Percentiles rank a stretch among this genome's conserved stretches.
phyloP scores from a whole-genome alignment of 2,113 vertebrate genomes.

The Hippocampus comes region DNA sequence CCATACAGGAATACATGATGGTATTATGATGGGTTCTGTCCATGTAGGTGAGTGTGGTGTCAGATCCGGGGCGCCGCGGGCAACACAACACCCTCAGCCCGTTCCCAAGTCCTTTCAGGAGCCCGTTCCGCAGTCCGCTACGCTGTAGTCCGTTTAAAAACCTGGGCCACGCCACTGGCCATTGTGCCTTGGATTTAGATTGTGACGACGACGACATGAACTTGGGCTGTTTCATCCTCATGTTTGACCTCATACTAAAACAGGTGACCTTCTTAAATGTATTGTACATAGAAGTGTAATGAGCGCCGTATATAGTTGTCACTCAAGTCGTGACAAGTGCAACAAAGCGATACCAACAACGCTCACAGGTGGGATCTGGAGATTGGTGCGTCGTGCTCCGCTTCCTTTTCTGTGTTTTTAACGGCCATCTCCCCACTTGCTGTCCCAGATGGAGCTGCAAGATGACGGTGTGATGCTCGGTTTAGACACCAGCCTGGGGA shows the following conservation, averaged over 20 bases:
- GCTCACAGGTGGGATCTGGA: constrained; percentile 42
- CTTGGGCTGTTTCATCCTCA: constrained; percentile 97
- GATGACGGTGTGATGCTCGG: constrained; percentile 94
- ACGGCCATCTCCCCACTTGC: neutral
- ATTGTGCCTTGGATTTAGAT: constrained; percentile 89
- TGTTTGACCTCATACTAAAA: constrained; percentile 98
- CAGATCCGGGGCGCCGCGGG: constrained; percentile 88
- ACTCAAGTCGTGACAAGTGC: constrained; percentile 8
- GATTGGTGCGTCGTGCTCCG: constrained; percentile 24
- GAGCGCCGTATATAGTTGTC: neutral
- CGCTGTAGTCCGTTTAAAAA: constrained; percentile 92
- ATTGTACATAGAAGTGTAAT: neutral
- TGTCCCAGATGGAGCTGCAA: constrained; percentile 93
- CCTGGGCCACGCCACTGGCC: constrained; percentile 82
- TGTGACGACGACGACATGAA: constrained; percentile 98
- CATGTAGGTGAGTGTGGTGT: constrained; percentile 88
- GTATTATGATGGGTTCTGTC: constrained; percentile 1
- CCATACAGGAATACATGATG: neutral
- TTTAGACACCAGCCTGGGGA: constrained; percentile 89
- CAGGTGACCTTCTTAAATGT: constrained; percentile 78
- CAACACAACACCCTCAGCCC: constrained; percentile 91
- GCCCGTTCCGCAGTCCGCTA: constrained; percentile 89
- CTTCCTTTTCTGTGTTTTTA: constrained; percentile 32
- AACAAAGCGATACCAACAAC: constrained; percentile 8
- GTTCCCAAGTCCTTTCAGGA: constrained; percentile 95